Base-by-base conservation (phyloP, 2,888 invertebrate genomes). In the Microplitis deprimator region DNA sequence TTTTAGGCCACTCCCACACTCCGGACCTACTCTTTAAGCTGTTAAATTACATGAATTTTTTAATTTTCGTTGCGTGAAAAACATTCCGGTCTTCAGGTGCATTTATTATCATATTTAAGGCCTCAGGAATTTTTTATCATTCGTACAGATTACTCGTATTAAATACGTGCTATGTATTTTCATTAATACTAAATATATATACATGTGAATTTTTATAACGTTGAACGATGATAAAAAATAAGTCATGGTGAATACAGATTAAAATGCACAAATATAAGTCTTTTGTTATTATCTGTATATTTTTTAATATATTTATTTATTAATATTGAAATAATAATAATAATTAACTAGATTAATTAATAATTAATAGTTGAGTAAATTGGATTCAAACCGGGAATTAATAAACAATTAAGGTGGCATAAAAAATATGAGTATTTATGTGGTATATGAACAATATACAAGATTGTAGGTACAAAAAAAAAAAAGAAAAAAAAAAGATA, bases 381-480 rank as follows among this genome's bases (percentile, higher is more conserved):
- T 50, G 50, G 50, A 60, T 65, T 69, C 7, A 50, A 68, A 72
- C 29, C 60, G 62, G 59, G 70, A 60, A 61, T 73, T 70, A 65
- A 79, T 74, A 76, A 79, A 82, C 75, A 82, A 79, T 83, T 79
- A 78, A 77, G 79, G 81, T 83, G 84, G 82, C 85, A 84, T 87
- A 88, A 85, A 84, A 88, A 87, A 86, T 86, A 87, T 87, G 88
- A 89, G 87, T 88, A 89, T 89, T 89, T 86, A 87, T 87, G 86
- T 87, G 85, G 86, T 87, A 87, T 87, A 88, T 87, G 88, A 88
- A 88, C 85, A 88, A 89, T 88, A 89, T 89, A 89, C 88, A 89
- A 83, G 20, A 85, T 85, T 85, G 29, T 86, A 87, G 82, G 83
- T 87, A 87, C 85, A 87, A 29, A 29, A 29, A 29, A 29, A 85